These are phyloP conservation scores for Thermophis baileyi DNA, from an alignment of 2,113 vertebrate species.

Conservation along the genomic window DNA sequence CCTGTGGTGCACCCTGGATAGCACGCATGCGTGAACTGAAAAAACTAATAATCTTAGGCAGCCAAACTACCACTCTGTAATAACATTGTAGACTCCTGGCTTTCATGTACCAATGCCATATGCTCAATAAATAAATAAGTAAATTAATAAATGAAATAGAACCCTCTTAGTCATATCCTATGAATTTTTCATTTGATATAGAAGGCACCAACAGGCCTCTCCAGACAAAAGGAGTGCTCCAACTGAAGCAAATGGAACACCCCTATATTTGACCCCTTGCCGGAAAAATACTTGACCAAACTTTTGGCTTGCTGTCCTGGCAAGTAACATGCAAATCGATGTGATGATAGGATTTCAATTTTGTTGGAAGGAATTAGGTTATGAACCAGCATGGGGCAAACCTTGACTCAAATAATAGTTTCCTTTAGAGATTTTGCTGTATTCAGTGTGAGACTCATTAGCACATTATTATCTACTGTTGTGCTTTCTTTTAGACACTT, in stretches of 20 bases:
- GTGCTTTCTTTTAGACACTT: neutral
- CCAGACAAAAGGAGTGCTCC: neutral
- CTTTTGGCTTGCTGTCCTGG: conserved; percentile 5
- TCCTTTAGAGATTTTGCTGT: neutral
- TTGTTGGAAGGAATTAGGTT: conserved; percentile 46
- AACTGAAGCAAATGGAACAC: neutral
- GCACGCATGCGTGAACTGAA: no score
- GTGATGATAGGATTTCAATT: conserved; percentile 34
- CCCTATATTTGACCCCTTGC: neutral
- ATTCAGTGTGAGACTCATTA: conserved; percentile 36
- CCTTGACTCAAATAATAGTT: conserved; percentile 28
- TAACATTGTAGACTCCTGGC: neutral
- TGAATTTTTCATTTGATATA: neutral
- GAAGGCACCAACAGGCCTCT: neutral
- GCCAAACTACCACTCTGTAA: neutral
- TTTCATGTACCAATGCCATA: neutral
- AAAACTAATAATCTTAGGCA: no score
- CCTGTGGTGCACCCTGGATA: no score
- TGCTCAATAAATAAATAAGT: neutral
- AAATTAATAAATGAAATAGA: neutral
- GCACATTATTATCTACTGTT: conserved; percentile 27
- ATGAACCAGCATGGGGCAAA: conserved; percentile 42
- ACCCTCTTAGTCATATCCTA: neutral
- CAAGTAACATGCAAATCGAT: conserved; percentile 29
- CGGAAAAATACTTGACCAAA: conserved; percentile 17